These are phyloP conservation scores for Ascidia mentula DNA, from an alignment of 23 tunicate genomes.

Conservation along the genomic window DNA sequence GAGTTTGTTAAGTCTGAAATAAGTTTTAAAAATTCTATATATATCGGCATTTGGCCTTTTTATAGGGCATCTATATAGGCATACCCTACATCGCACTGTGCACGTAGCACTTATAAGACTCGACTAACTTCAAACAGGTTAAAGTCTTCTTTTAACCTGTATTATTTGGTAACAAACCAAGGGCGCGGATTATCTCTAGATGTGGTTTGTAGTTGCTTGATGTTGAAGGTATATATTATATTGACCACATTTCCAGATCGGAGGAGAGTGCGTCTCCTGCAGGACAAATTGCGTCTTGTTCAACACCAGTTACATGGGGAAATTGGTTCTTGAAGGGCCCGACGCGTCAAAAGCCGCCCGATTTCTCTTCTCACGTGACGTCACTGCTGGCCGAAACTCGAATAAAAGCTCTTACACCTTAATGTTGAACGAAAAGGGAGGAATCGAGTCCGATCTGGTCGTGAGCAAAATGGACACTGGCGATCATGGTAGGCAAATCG, in stretches of 20 bases:
- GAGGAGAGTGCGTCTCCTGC: slow-evolving; percentile 63
- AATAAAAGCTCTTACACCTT: slow-evolving; percentile 75
- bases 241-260: slow-evolving; percentile 33
- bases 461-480: slow-evolving; percentile 51
- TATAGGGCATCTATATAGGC: too few species aligned
- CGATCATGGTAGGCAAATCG: background rate
- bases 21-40: too few species aligned
- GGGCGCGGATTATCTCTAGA: too few species aligned
- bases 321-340: slow-evolving; percentile 68
- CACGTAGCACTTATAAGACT: too few species aligned
- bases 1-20: too few species aligned
- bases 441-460: slow-evolving; percentile 81
- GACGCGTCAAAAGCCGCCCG: slow-evolving; percentile 61
- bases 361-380: slow-evolving; percentile 68
- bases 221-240: too few species aligned
- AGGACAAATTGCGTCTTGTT: slow-evolving; percentile 60
- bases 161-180: too few species aligned
- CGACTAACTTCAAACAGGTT: too few species aligned
- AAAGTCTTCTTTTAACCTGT: too few species aligned
- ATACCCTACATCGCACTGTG: too few species aligned
- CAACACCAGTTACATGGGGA: slow-evolving; percentile 80
- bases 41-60: too few species aligned
- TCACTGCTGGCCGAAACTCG: slow-evolving; percentile 19
- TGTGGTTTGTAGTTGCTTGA: too few species aligned
- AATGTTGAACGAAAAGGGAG: slow-evolving; percentile 72